Conservation (phyloP, 92 coral and sea anemone genomes). For the Montipora capitata region DNA sequence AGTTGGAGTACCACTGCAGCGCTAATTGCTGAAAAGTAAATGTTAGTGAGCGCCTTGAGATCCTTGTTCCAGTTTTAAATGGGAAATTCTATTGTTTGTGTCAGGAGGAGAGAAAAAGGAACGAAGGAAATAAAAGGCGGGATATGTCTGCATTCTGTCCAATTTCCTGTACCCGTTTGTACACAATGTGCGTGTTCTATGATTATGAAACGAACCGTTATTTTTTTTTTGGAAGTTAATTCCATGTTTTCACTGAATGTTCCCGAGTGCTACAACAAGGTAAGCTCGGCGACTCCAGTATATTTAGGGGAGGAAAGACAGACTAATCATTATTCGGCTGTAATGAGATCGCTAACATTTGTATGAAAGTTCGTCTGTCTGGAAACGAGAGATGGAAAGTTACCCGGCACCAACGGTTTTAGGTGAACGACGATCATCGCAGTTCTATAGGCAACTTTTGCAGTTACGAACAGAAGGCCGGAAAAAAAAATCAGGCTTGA, state of each 20-base stretch:
- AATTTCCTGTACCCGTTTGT: neutral
- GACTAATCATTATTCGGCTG: neutral
- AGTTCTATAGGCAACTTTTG: neutral
- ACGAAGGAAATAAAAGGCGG: slow-evolving; percentile 1
- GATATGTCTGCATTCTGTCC: neutral
- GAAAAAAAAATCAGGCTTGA: neutral
- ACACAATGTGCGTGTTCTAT: slow-evolving; percentile 11
- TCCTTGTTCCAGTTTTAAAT: slow-evolving; percentile 8
- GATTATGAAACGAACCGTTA: neutral
- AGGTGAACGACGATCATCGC: neutral
- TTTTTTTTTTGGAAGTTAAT: neutral
- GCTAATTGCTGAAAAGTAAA: slow-evolving; percentile 30
- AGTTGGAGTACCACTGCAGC: slow-evolving; percentile 32
- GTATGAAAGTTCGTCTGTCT: neutral
- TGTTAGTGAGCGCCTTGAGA: slow-evolving; percentile 29
- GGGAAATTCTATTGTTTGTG: slow-evolving; percentile 12
- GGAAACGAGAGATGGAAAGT: neutral
- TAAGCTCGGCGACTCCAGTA: slow-evolving; percentile 2
- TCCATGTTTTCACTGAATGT: neutral
- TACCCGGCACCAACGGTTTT: slow-evolving; percentile 5
- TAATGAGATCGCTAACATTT: neutral
- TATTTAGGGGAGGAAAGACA: neutral
- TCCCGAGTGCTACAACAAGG: neutral
- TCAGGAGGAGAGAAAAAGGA: neutral
- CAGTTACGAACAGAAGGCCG: too few relatives aligned